Evolutionary conservation across 2,888 invertebrate genomes (phyloP), one percentile per base, ranked within the genome.

Genomic region (Tetranychus truncatus): DNA sequence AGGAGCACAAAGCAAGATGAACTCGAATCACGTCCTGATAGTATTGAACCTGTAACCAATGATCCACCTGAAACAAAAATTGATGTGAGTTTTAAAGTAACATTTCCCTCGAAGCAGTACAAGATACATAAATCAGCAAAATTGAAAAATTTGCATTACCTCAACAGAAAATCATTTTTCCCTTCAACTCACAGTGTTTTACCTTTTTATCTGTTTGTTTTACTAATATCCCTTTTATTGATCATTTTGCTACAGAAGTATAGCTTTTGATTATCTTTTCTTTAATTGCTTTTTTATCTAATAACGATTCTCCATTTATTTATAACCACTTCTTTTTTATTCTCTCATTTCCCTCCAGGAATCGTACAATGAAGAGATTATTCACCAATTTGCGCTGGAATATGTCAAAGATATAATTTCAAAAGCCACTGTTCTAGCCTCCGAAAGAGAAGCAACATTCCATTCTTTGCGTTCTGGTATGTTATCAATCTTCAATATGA

Each of bases 361-460:
- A n/a, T 11, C 46, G 15, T 15, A 45, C 34, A 20, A n/a, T 15
- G 66, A 73, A 45, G 55, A 73, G 20, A 65, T 55, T 34, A 34
- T 34, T 66, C 66, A 55, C 7, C 18, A 46, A 20, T 73, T 73
- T 73, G 73, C 73, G 15, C 18, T 55, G 18, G 21, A 73, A 73
- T 73, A 73, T 4, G 73, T 73, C 8, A 73, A 73, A 21, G 73
- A 66, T 20, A 73, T 73, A 46, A 55, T 73, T 46, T 24, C 73
- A 6, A 73, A 73, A 73, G 73, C 73, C 5, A 73, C 65, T 55
- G 21, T 34, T 9, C 18, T 73, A 9, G 73, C 73, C 73, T 55
- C 66, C 11, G 73, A 73, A 21, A 46, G 72, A 72, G 72, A 44
- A n/a, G 44, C 72, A 18, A 45, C 72, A n/a, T n/a, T n/a, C 20